These are phyloP conservation scores for Drosophila arizonae DNA, from an alignment of 1,140 invertebrate species.

Conservation along the genomic window DNA sequence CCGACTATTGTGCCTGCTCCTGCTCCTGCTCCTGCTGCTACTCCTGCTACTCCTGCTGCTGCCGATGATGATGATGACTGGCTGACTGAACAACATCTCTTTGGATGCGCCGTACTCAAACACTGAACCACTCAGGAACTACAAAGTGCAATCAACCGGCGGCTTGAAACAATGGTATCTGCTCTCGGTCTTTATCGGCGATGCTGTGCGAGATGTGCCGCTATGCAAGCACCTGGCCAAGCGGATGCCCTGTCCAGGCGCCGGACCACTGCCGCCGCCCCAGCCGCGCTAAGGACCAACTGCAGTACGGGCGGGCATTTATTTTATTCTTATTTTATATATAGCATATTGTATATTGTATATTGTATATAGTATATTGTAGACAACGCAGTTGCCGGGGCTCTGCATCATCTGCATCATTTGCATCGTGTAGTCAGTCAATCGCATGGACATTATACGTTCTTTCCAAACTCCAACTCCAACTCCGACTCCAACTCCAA, in stretches of 20 bases:
- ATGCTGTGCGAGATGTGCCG: slow-evolving; percentile 89
- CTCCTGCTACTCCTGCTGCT: slow-evolving; percentile 1
- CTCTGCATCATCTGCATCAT: slow-evolving; percentile 26
- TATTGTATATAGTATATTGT: not conserved
- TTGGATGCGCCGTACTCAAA: slow-evolving; percentile 7
- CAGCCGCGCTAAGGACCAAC: slow-evolving; percentile 67
- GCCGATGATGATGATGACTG: slow-evolving; percentile 14
- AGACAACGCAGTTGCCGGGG: slow-evolving; percentile 4
- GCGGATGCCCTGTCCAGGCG: slow-evolving; percentile 83
- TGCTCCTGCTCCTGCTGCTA: not conserved
- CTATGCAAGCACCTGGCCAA: slow-evolving; percentile 91
- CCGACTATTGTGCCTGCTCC: slow-evolving; percentile 43
- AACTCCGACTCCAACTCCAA: slow-evolving; percentile 9
- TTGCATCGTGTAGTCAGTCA: slow-evolving; percentile 51
- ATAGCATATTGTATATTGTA: not conserved
- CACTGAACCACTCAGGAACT: slow-evolving; percentile 85
- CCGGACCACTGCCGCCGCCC: slow-evolving; percentile 70
- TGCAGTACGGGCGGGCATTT: slow-evolving; percentile 31
- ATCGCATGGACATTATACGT: slow-evolving; percentile 63
- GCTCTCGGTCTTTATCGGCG: slow-evolving; percentile 91
- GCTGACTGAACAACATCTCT: slow-evolving; percentile 22
- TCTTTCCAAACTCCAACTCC: slow-evolving; percentile 35
- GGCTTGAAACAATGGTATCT: slow-evolving; percentile 91
- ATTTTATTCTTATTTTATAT: slow-evolving; percentile 4
- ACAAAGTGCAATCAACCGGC: slow-evolving; percentile 87